phyloP scores from a whole-genome alignment of 1,140 invertebrate genomes.

The Cherax destructor region DNA sequence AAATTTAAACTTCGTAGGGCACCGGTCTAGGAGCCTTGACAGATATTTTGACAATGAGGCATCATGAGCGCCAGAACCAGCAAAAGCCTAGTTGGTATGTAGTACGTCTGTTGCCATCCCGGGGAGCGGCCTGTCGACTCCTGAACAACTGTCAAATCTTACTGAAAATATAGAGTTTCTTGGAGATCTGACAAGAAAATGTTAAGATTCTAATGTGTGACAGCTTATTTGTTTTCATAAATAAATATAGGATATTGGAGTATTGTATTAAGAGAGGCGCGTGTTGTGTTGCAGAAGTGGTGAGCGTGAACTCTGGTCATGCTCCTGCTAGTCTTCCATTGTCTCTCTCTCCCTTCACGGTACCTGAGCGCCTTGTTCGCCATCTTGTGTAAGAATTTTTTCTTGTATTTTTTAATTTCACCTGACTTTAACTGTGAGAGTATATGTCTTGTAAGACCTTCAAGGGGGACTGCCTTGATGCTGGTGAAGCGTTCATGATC shows the following conservation, averaged over 20 bases:
- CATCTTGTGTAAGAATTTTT: conserved; percentile 3
- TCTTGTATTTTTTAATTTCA: background rate
- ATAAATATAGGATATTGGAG: conserved; percentile 29
- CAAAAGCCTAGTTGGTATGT: no score
- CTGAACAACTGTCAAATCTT: no score
- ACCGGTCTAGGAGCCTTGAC: no score
- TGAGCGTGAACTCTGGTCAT: conserved; percentile 42
- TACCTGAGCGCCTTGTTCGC: background rate
- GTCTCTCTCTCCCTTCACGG: conserved; percentile 8
- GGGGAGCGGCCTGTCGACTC: no score
- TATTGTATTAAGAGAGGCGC: conserved; percentile 5
- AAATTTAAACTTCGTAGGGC: no score
- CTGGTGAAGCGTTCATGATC: no score
- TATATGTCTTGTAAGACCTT: background rate
- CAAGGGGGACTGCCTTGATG: no score
- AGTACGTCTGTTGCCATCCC: no score
- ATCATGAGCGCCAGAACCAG: no score
- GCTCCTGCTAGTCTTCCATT: conserved; percentile 37
- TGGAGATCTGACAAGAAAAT: no score
- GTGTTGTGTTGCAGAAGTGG: conserved; percentile 23
- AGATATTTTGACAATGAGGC: no score
- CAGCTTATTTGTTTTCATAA: background rate
- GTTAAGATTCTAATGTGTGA: background rate
- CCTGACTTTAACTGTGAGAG: background rate
- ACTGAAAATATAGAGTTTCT: no score